Evolutionary conservation across 2,113 vertebrate species (phyloP).

Genomic region (Agelaius phoeniceus): DNA sequence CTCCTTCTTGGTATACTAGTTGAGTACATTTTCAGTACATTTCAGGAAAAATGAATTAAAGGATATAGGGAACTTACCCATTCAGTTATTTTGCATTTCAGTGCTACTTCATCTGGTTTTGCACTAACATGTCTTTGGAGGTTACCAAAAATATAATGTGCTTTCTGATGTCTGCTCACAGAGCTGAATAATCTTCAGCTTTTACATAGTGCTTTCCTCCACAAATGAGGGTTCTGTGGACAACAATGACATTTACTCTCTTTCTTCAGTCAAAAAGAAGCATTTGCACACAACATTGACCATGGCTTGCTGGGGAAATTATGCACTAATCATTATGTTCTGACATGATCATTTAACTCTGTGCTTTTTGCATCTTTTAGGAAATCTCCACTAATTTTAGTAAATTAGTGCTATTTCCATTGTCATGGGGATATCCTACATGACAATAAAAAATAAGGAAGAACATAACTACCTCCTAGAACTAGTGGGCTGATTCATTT

Average conservation of each 20-base stretch:
- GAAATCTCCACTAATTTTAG: background rate
- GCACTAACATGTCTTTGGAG: background rate
- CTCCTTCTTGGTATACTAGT: background rate
- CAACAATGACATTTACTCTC: background rate
- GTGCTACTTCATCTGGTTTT: background rate
- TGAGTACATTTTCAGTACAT: background rate
- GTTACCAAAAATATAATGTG: background rate
- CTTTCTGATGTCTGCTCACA: background rate
- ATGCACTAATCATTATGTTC: background rate
- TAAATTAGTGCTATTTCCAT: background rate
- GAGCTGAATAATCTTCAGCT: background rate
- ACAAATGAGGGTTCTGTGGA: background rate
- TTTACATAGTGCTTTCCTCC: background rate
- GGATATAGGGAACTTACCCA: background rate
- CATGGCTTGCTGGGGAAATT: background rate
- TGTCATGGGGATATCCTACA: background rate
- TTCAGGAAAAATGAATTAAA: background rate
- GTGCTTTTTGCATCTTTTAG: background rate
- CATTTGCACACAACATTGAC: background rate
- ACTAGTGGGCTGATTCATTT: background rate
- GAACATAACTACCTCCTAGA: background rate
- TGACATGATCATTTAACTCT: background rate
- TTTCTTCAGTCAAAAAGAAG: background rate
- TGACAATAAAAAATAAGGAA: background rate
- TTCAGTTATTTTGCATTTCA: background rate